Percentiles rank a stretch among this genome's conserved stretches.
Evolutionary conservation across 2,797 vertebrate genomes (phyloP).

Genomic region (Cyclura pinguis): DNA sequence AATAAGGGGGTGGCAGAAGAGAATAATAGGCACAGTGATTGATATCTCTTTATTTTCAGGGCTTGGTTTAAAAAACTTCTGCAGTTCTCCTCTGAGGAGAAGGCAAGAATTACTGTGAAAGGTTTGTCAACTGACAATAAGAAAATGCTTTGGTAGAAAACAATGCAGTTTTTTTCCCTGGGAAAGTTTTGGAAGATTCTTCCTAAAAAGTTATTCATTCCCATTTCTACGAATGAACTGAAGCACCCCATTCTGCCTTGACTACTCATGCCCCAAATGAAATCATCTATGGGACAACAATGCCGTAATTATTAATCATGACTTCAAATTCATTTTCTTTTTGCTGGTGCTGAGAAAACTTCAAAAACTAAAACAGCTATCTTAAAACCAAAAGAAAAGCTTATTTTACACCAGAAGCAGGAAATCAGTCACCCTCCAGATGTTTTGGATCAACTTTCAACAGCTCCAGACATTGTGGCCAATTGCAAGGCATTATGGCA

Average conservation of each 20-base stretch:
- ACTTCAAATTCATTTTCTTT: not conserved
- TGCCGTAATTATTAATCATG: not conserved
- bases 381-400: not conserved
- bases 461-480: too few species aligned
- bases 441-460: too few species aligned
- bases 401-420: not conserved
- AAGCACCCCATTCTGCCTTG: not conserved
- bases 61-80: conserved; percentile 33
- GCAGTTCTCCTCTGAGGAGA: conserved; percentile 33
- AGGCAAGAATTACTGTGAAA: conserved; percentile 9
- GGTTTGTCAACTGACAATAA: conserved; percentile 28
- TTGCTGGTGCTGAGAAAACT: not conserved
- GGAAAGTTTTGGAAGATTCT: not conserved
- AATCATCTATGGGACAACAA: not conserved
- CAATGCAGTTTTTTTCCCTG: not conserved
- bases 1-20: conserved; percentile 23
- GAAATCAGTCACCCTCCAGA: not conserved
- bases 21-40: not conserved
- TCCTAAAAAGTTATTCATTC: conserved; percentile 14
- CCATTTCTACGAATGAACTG: conserved; percentile 32
- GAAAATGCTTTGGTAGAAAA: not conserved
- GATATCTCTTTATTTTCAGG: conserved; percentile 11
- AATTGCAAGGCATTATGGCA: too few species aligned
- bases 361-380: conserved; percentile 1
- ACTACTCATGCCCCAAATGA: fast-evolving